Evolutionary conservation across 2,888 invertebrate species (phyloP), one percentile per base, ranked within the genome.

Genomic region (Caenorhabditis sulstoni): DNA sequence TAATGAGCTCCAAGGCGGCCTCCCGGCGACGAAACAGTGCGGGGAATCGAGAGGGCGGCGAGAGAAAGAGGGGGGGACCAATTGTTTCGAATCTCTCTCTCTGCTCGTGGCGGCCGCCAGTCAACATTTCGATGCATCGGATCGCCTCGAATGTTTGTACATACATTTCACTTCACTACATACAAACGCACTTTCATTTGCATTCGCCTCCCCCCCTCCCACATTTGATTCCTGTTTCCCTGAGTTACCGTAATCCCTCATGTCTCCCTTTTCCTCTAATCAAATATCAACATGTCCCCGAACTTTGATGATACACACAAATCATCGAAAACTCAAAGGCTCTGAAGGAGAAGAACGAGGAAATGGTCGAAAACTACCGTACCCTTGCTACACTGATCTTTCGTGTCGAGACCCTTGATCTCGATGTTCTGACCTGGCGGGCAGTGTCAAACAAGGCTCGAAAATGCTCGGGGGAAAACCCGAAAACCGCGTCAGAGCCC

Each of bases 21-120:
- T 0, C 0, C 41, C 35, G 57, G 47, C 61, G 35, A 45, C n/a
- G 44, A 73, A 45, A 58, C 41, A 73, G 44, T 12, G 11, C 39
- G 35, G 4, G n/a, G 20, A 20, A 45, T 5, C 14, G 16, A 47
- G 64, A 58, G 73, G 50, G 44, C 14, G 44, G 14, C 18, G 58
- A 55, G 53, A 66, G n/a, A n/a, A n/a, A n/a, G n/a, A n/a, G n/a
- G n/a, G 3, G n/a, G 39, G 61, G 75, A 66, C 75, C 66, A 75
- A 75, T 67, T 75, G 75, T 75, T 75, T 67, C 74, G n/a, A 73
- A 58, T 45, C 57, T 55, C 11, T 71, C 71, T 52, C 20, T 20
- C 62, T 41, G 22, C n/a, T 39, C 50, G 49, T 35, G 57, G 55
- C 35, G 66, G 55, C 58, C 53, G 66, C 61, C 73, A 73, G 73